These are phyloP conservation scores for Eupithecia inturbata DNA, from an alignment of 2,888 invertebrate genomes.

Conservation along the genomic window DNA sequence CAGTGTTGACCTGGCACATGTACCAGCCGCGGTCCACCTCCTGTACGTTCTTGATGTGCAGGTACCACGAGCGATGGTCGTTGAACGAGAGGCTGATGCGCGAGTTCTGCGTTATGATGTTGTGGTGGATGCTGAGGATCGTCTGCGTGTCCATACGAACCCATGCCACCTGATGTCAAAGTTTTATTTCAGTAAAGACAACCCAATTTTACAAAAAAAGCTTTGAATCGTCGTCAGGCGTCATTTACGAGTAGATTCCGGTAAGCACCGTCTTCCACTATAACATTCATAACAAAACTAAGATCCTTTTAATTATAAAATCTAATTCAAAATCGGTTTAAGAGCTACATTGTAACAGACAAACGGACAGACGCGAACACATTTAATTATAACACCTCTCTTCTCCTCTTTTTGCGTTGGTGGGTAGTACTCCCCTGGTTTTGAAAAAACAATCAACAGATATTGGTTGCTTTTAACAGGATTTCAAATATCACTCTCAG, in stretches of 20 bases:
- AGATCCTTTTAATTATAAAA: not conserved
- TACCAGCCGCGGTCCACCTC: conserved; percentile 95
- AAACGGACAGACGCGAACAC: not conserved
- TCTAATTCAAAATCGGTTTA: not conserved
- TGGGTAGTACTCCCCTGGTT: not conserved
- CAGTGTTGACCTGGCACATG: conserved; percentile 97
- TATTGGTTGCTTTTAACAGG: not conserved
- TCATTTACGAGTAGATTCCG: not conserved
- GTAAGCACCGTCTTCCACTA: not conserved
- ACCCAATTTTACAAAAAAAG: not conserved
- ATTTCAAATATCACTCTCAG: not conserved
- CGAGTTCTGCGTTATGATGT: conserved; percentile 95
- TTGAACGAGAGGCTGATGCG: conserved; percentile 94
- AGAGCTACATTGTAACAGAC: not conserved
- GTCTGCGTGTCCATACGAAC: conserved; percentile 97
- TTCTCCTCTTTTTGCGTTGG: not conserved
- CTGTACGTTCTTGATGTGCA: conserved; percentile 94
- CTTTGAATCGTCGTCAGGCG: not conserved
- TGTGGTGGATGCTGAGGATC: conserved; percentile 95
- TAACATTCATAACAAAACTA: too few species aligned
- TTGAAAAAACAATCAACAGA: not conserved
- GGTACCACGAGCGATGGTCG: conserved; percentile 95
- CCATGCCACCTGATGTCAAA: conserved; percentile 91
- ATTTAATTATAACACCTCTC: not conserved
- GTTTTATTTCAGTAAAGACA: not conserved